A percentile compares a stretch with the other conserved stretches of the same genome.
phyloP scores from a whole-genome alignment of 2,113 vertebrate species.

The Gallinago media region DNA sequence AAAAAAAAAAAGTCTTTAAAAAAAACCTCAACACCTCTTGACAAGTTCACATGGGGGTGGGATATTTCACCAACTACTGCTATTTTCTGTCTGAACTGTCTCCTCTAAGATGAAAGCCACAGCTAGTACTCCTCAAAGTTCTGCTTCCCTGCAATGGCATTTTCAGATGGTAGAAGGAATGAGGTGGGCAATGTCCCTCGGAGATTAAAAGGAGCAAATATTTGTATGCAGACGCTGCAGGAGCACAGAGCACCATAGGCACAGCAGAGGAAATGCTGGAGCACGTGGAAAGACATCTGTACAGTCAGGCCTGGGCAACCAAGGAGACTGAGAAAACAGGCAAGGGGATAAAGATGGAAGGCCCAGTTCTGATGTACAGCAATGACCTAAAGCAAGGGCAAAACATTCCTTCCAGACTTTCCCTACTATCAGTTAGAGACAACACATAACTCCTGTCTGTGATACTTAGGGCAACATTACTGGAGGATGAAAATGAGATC shows the following conservation, averaged over 20 bases:
- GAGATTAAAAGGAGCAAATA: background rate
- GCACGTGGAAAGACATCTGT: accelerated
- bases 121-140: background rate
- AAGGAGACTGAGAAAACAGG: background rate
- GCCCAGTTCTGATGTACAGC: background rate
- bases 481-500: background rate
- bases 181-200: accelerated
- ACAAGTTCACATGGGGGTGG: background rate
- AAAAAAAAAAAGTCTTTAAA: background rate
- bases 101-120: background rate
- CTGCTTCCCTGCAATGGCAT: accelerated
- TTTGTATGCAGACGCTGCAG: background rate
- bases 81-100: background rate
- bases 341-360: background rate
- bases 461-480: background rate
- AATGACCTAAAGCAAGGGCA: background rate
- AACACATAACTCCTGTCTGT: background rate
- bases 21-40: background rate
- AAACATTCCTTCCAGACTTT: background rate
- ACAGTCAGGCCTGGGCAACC: accelerated
- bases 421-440: background rate
- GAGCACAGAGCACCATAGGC: background rate
- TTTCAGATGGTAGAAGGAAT: background rate
- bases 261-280: background rate
- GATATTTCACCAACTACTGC: background rate